Conservation (phyloP, 2,888 invertebrate species). For the Pseudoips prasinana region DNA sequence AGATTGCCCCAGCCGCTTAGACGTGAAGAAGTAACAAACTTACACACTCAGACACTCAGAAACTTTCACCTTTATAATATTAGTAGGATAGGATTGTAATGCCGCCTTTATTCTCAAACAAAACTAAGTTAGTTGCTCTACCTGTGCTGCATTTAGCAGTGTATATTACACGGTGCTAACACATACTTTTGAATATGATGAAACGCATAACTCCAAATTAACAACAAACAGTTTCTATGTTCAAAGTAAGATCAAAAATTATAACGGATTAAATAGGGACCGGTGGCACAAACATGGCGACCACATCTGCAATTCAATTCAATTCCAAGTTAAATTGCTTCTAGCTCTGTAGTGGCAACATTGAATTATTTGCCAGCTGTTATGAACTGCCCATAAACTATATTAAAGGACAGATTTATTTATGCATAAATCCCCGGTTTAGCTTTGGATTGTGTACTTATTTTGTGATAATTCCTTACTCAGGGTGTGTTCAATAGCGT, state of each 20-base stretch:
- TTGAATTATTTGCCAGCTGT: slow-evolving; percentile 62
- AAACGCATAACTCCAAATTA: too few species aligned
- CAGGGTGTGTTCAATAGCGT: slow-evolving; percentile 5
- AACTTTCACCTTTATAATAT: too few species aligned
- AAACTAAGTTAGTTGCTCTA: too few species aligned
- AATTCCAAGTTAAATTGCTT: slow-evolving; percentile 57
- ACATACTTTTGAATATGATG: too few species aligned
- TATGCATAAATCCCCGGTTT: slow-evolving; percentile 43
- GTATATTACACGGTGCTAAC: too few species aligned
- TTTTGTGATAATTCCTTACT: slow-evolving; percentile 23
- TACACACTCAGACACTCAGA: too few species aligned
- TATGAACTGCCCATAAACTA: slow-evolving; percentile 62
- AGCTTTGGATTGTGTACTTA: slow-evolving; percentile 25
- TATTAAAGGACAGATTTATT: slow-evolving; percentile 55
- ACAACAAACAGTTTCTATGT: slow-evolving; percentile 13
- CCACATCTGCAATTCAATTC: slow-evolving; percentile 63
- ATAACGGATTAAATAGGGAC: slow-evolving; percentile 26
- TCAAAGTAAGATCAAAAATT: slow-evolving; percentile 27
- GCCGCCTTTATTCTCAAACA: too few species aligned
- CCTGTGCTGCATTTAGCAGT: too few species aligned
- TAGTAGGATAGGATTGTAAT: too few species aligned
- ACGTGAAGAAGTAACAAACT: too few species aligned
- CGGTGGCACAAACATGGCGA: slow-evolving; percentile 33
- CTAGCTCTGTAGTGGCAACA: slow-evolving; percentile 49
- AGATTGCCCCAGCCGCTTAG: too few species aligned